Percentiles rank a stretch among this genome's conserved stretches.
phyloP scores from a whole-genome alignment of 2,888 invertebrate species.

The Meiosimyza decipiens region DNA sequence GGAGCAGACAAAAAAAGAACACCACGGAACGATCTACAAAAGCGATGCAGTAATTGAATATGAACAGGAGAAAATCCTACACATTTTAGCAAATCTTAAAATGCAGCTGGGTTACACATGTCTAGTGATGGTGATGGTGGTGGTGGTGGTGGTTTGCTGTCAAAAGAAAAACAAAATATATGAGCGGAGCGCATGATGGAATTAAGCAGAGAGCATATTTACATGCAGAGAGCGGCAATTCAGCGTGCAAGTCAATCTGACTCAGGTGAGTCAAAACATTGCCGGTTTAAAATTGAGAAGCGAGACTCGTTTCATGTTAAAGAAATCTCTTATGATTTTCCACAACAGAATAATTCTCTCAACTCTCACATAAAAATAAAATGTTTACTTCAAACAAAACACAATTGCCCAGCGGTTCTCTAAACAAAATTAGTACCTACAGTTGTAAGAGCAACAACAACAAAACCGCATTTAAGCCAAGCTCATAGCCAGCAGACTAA shows the following conservation, averaged over 20 bases:
- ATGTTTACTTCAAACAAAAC: not conserved
- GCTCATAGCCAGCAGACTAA: not conserved
- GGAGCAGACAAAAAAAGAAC: too few relatives aligned
- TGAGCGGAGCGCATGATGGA: not conserved
- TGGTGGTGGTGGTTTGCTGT: not conserved
- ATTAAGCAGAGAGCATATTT: not conserved
- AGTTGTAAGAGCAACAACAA: constrained; percentile 18
- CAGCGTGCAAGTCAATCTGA: not conserved
- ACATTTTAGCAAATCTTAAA: constrained; percentile 33
- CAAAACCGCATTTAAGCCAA: constrained; percentile 12
- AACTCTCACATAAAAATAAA: not conserved
- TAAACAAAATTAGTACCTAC: not conserved
- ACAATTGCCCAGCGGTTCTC: not conserved
- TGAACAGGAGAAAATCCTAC: constrained; percentile 15
- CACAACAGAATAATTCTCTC: not conserved
- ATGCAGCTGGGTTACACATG: constrained; percentile 59
- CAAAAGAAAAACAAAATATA: not conserved
- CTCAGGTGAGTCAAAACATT: not conserved
- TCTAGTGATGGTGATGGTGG: constrained; percentile 21
- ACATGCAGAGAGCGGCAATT: not conserved
- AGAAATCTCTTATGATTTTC: not conserved
- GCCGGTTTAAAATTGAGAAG: constrained; percentile 2
- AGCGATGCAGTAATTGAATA: constrained; percentile 18
- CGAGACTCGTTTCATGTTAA: constrained; percentile 33
- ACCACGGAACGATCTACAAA: not conserved